A percentile compares a stretch with the other conserved stretches of the same genome.
These are phyloP conservation scores for Campoplex capitator DNA, from an alignment of 2,888 invertebrate species.

Conservation along the genomic window DNA sequence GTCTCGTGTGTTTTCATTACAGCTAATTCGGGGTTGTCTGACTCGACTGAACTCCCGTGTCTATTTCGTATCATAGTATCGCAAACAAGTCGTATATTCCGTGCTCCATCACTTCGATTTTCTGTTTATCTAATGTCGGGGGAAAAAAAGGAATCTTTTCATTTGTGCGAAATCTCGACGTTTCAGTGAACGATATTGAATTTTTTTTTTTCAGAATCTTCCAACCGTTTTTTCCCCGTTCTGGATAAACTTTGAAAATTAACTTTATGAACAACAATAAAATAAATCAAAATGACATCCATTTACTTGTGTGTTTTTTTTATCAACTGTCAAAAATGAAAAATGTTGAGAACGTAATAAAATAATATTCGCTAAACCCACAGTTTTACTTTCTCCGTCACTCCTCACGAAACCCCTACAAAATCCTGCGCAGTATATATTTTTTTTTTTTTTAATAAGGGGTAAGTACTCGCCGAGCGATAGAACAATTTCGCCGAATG, in stretches of 20 bases:
- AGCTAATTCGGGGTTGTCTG: conserved; percentile 5
- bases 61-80: not conserved
- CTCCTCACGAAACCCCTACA: not conserved
- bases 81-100: not conserved
- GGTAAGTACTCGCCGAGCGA: not conserved
- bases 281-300: too few relatives aligned
- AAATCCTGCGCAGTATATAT: not conserved
- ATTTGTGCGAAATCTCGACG: not conserved
- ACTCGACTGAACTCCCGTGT: conserved; percentile 10
- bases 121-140: not conserved
- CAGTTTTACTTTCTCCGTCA: not conserved
- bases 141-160: not conserved
- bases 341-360: not conserved
- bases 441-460: not conserved
- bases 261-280: not conserved
- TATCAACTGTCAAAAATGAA: not conserved
- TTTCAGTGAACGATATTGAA: not conserved
- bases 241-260: not conserved
- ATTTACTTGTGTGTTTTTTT: too few relatives aligned
- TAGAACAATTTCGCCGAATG: not conserved
- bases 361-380: not conserved
- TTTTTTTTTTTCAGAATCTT: too few relatives aligned
- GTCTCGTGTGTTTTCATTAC: conserved; percentile 5
- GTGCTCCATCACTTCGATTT: not conserved
- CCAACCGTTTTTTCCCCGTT: not conserved